Evolutionary conservation across 2,888 invertebrate genomes (phyloP), one percentile per base, ranked within the genome.

Genomic region (Harmothoe impar): DNA sequence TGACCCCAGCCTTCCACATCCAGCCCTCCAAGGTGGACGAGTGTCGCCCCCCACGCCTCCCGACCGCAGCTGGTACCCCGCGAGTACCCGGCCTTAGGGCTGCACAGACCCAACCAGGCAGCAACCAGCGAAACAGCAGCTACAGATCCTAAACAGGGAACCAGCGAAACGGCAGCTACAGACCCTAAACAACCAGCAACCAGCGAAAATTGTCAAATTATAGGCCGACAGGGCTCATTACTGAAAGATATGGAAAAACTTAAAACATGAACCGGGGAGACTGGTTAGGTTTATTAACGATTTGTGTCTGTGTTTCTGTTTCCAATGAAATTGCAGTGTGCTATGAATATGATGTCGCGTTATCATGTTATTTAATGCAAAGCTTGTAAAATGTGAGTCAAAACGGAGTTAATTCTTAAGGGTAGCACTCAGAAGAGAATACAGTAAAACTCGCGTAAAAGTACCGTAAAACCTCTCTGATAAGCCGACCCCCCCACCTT

Each of bases 1-100:
- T 98, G 91, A 98, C 98, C 23, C 98, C 98, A 0, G 98, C 98
- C 35, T 99, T 98, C 96, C 98, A 98, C 96, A 96, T 99, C 93
- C 98, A 98, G 94, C 98, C 98, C 68, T 98, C 98, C 78, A 98
- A 98, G 96, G 98, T 98, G 92, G 98, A 98, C 96, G 97, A 54
- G 56, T 86, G 86, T n/a, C 12, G 25, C 51, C 52, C 54, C 0
- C 43, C 43, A 43, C 52, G 86, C 0, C 25, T 86, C 10, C 52
- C 25, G 10, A 5, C 29, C 23, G 54, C 56, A 10, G 52, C 86
- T 54, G 25, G 1, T 0, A 0, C 54, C 33, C 52, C 0, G 54
- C 25, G 31, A 54, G 29, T 29, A 0, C 54, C 0, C 86, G 25
- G 0, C 86, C 0, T 29, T 25, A 20, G 10, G 43, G 1, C 12